These are phyloP conservation scores for Sebastes baramenuke DNA, from an alignment of 2,797 vertebrate genomes.

Conservation along the genomic window DNA sequence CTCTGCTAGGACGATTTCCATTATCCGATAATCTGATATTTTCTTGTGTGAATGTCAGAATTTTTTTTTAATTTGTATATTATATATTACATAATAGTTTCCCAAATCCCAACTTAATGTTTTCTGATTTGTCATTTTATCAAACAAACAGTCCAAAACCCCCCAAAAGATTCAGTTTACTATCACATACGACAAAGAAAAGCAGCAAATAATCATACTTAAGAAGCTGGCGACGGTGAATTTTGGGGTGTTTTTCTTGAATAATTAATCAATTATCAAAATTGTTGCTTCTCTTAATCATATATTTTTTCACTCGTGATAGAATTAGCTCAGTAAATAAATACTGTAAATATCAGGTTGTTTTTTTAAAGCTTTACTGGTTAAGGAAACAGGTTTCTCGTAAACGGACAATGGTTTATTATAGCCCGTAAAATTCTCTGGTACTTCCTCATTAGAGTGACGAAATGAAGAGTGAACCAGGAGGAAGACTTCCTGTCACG, in stretches of 20 bases:
- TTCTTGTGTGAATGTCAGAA: background rate
- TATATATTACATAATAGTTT: background rate
- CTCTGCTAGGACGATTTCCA: background rate
- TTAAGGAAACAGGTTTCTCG: background rate
- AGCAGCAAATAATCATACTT: background rate
- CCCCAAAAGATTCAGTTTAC: background rate
- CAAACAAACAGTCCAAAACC: too few species aligned
- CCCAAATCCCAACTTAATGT: background rate
- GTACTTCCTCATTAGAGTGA: constrained; percentile 12
- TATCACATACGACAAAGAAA: background rate
- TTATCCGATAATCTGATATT: background rate
- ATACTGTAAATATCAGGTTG: background rate
- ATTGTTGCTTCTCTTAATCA: background rate
- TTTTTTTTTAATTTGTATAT: too few species aligned
- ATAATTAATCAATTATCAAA: background rate
- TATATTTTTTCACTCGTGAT: background rate
- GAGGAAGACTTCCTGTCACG: background rate
- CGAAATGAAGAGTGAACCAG: background rate
- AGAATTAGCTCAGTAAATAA: background rate
- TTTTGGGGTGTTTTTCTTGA: background rate
- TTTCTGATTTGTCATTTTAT: background rate
- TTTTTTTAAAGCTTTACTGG: background rate
- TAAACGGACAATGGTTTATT: background rate
- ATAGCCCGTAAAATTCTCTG: rapidly evolving
- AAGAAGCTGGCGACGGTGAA: background rate